Conservation (phyloP, 37 sponge, comb jelly and placozoan genomes). For the Dysidea cf. avara region DNA sequence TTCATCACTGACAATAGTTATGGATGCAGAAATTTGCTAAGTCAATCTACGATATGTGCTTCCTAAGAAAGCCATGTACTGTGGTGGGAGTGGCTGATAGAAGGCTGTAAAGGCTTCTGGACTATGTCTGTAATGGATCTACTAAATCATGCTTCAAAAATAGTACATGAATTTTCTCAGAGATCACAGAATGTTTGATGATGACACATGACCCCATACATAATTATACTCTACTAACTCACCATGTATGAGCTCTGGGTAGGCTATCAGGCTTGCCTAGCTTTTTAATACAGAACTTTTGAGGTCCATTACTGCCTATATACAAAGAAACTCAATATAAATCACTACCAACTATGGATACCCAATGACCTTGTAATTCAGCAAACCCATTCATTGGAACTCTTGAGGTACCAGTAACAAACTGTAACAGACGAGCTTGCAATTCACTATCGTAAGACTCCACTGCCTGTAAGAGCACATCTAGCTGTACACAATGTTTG, state of each 20-base stretch:
- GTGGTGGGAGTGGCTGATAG: too few species aligned
- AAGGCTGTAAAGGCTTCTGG: too few species aligned
- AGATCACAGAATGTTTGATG: too few species aligned
- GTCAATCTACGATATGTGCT: too few species aligned
- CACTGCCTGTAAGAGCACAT: conserved; percentile 61
- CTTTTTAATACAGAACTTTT: conserved; percentile 86
- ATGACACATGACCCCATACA: too few species aligned
- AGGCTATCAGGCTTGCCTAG: conserved; percentile 71
- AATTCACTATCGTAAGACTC: conserved; percentile 87
- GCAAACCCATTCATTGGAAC: conserved; percentile 99
- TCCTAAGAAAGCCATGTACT: too few species aligned
- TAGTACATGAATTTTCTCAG: too few species aligned
- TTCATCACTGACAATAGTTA: too few species aligned
- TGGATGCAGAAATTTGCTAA: too few species aligned
- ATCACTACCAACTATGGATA: not conserved
- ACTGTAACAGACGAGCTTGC: conserved; percentile 93
- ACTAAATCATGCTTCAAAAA: too few species aligned
- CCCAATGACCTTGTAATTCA: conserved; percentile 84
- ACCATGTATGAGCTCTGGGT: conserved; percentile 98
- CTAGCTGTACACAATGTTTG: not conserved
- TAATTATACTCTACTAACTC: too few species aligned
- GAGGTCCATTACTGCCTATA: conserved; percentile 93
- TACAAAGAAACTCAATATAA: not conserved
- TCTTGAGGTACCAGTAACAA: conserved; percentile 98
- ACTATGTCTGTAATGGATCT: too few species aligned